Base-by-base conservation (phyloP, 1,140 invertebrate species). In the Lasioglossum baleicum region DNA sequence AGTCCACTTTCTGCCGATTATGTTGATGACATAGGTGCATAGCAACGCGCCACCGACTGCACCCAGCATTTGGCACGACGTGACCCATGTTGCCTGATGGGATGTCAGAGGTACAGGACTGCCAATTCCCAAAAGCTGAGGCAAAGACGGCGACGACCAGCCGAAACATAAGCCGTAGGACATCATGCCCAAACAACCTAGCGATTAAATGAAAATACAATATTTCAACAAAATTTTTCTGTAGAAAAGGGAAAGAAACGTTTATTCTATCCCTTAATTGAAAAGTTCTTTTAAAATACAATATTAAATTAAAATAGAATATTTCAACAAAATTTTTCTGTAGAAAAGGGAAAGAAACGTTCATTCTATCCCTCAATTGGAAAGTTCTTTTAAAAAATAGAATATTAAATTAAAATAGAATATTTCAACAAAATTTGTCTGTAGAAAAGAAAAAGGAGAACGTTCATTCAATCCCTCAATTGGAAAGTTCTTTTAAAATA, bases 1-100 rank as follows among this genome's bases (percentile, higher is more conserved):
- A 0, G 95, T 95, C 60, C 89, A 93, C 90, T 96, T 96, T 60
- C 95, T 92, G 8, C 96, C 96, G 56, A 95, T 91, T 60, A 40
- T 15, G 53, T 88, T 81, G 40, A 82, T n/a, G 2, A 82, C 60
- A 10, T 70, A 73, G 22, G 26, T 56, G 13, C 51, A 81, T 11
- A 66, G 1, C 26, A 85, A 0, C 0, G 63, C 8, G 22, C 81
- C 83, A 3, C 65, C 5, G 1, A 35, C 0, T 22, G 22, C 64
- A 22, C 83, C 83, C 0, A 88, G 5, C 1, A 53, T 65, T 8
- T 73, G 53, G 26, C 76, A 26, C 4, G 87, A 82, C 42, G 73
- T 44, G 4, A 88, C 60, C 85, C 83, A 89, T n/a, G 77, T 63
- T 10, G 64, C 51, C 61, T 87, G 56, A 17, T 81, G 42, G 0